Base-by-base conservation (phyloP, 2,888 invertebrate genomes). In the Itoplectis maculator region DNA sequence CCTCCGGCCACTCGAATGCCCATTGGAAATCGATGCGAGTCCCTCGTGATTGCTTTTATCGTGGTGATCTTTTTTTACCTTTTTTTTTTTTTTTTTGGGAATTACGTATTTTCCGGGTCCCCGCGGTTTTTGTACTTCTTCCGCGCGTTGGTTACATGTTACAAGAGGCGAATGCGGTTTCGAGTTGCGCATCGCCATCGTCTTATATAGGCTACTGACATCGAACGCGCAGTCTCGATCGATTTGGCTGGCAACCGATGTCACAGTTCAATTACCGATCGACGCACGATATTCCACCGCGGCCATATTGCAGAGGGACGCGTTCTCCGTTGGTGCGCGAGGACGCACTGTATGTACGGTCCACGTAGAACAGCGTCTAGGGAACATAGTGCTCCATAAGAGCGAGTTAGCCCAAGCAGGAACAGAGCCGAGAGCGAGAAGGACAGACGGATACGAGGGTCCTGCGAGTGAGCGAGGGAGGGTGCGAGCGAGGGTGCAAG, bases 201-300 rank as follows among this genome's bases (percentile, higher is more conserved):
- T 11, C 11, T 2, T 61, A 49, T 13, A 42, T 72, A 18, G 40
- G 23, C 40, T 59, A 9, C 5, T 5, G 29, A 5, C n/a, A 51
- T 15, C 49, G 74, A 66, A 42, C 59, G 56, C 76, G 65, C 69
- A 74, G 84, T 78, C 78, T 83, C 77, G 78, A 82, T 83, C 74
- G 81, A 82, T 85, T 83, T 74, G 79, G 51, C 73, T 79, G 72
- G n/a, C 78, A 84, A 84, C 79, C 80, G 72, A 69, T 82, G 86
- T 86, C 82, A 84, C 83, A 84, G 82, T 87, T 88, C 86, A 86
- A 89, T 89, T 88, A 87, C 85, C 88, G 86, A 89, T 88, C 86
- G 86, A 86, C 84, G 86, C 85, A 79, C 79, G 86, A 88, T 88
- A 88, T 87, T 84, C 86, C 79, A 75, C 63, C 79, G 76, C 63